Base-by-base conservation (phyloP, 1,140 invertebrate species). In the Magallana gigas region DNA sequence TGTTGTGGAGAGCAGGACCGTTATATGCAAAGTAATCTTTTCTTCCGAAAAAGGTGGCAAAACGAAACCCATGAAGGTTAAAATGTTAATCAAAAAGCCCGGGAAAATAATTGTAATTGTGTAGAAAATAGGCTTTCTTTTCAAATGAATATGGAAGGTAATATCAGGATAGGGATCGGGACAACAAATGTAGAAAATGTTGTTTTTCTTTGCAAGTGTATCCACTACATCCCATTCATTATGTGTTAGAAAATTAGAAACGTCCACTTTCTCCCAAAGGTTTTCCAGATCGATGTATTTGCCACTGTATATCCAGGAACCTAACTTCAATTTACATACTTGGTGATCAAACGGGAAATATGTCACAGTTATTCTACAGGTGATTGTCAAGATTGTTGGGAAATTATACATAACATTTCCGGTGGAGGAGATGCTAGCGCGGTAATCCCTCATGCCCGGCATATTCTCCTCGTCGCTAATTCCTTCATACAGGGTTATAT, bases 61-160 rank as follows among this genome's bases (percentile, higher is more conserved):
- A 88, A 95, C 95, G 92, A 96, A 96, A 18, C 95, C 95, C 8
- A 96, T 92, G 56, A 96, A 92, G 11, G 95, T 95, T 12, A 96
- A 90, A 6, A 94, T 92, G 7, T 95, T 95, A 91, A 96, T 95
- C 94, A 96, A 95, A 90, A 96, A 94, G 90, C 96, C 96, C 0
- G 96, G 96, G 62, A 96, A 92, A 8, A 96, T 95, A 6, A 96
- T 94, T 90, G 96, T 96, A 92, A 95, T 95, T 87, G 95, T 91
- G 91, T 95, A 96, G 96, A 99, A 99, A 89, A 99, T 96, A 86
- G 98, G 99, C 94, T 98, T 96, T 94, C 99, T 96, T 94, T 98
- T 96, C 95, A 99, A 99, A 8, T 95, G 95, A 57, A 84, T 84
- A 57, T 64, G 48, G 12, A 64, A 84, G 1, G 83, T 84, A 11